These are phyloP conservation scores for Pterocles burchelli DNA, from an alignment of 2,113 vertebrate genomes.

Conservation along the genomic window DNA sequence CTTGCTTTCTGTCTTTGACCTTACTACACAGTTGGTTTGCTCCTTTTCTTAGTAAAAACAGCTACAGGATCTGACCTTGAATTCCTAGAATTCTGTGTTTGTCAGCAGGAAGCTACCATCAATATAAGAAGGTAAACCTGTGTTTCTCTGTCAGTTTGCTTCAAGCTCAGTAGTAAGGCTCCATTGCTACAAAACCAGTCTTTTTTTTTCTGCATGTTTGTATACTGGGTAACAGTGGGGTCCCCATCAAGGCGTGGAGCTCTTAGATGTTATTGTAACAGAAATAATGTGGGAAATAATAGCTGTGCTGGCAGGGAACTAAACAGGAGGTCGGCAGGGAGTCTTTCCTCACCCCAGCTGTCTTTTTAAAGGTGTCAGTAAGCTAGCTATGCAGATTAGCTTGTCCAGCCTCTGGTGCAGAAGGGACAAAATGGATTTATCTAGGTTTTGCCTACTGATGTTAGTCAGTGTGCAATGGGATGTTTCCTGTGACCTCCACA, in stretches of 20 bases:
- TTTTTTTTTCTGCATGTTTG: not conserved
- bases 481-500: not conserved
- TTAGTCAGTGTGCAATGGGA: not conserved
- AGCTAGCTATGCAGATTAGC: not conserved
- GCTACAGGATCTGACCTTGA: not conserved
- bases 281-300: not conserved
- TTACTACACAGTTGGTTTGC: not conserved
- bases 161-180: not conserved
- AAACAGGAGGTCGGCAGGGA: not conserved
- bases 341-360: not conserved
- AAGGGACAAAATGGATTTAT: not conserved
- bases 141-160: not conserved
- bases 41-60: not conserved
- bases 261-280: not conserved
- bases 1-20: not conserved
- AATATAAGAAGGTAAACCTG: not conserved
- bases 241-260: not conserved
- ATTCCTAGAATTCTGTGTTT: not conserved
- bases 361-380: not conserved
- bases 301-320: not conserved
- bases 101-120: not conserved
- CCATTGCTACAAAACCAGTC: not conserved
- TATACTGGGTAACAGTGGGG: not conserved
- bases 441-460: not conserved
- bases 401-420: not conserved